A percentile compares a stretch with the other conserved stretches of the same genome.
These are phyloP conservation scores for Drosophila nigritarsus DNA, from an alignment of 2,888 invertebrate species.

Conservation along the genomic window DNA sequence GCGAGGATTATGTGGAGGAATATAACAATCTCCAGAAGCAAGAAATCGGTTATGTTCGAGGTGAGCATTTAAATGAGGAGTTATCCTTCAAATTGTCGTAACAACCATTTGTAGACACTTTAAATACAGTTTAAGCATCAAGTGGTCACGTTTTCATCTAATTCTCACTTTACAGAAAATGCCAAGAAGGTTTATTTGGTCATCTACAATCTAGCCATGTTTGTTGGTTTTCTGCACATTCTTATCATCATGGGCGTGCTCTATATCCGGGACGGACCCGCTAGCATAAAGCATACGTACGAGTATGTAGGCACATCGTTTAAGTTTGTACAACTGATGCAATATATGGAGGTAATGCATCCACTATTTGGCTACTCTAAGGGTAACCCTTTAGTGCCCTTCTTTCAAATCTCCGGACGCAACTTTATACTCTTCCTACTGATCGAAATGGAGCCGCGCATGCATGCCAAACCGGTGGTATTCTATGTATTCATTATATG, in stretches of 20 bases:
- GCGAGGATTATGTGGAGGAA: constrained; percentile 92
- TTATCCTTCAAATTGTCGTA: background rate
- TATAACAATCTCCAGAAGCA: constrained; percentile 90
- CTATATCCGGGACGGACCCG: constrained; percentile 90
- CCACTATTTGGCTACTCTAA: constrained; percentile 95
- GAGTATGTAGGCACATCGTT: constrained; percentile 91
- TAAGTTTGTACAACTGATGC: constrained; percentile 92
- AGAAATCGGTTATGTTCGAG: constrained; percentile 91
- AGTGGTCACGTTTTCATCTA: background rate
- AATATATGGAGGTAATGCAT: constrained; percentile 95
- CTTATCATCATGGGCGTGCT: constrained; percentile 90
- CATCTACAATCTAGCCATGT: constrained; percentile 95
- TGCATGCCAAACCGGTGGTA: constrained; percentile 94
- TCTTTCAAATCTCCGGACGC: constrained; percentile 92
- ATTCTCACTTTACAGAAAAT: constrained; percentile 87
- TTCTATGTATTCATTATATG: constrained; percentile 95
- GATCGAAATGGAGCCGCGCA: constrained; percentile 93
- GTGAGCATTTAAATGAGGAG: constrained; percentile 83
- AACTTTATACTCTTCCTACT: constrained; percentile 92
- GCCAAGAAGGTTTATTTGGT: constrained; percentile 93
- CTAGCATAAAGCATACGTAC: constrained; percentile 89
- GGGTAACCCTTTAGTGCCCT: constrained; percentile 90
- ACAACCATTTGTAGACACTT: background rate
- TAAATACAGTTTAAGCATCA: background rate
- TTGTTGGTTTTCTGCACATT: constrained; percentile 93